Conservation (phyloP, 2,113 vertebrate species). For the Mesembrinibis cayennensis region DNA sequence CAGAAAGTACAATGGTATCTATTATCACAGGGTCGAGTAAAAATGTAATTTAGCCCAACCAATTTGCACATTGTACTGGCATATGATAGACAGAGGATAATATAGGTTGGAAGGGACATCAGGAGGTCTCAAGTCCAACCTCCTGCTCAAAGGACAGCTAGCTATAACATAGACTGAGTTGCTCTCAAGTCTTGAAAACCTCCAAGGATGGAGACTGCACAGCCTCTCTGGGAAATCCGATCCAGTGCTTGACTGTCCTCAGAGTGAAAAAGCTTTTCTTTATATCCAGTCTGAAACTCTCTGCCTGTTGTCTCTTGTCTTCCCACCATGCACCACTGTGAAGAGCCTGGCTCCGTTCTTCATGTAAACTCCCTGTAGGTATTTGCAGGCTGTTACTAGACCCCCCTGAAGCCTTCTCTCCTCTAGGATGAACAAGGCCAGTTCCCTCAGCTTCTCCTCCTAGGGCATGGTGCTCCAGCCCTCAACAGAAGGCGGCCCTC, state of each 20-base stretch:
- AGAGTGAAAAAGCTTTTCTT: neutral
- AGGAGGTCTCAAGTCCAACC: neutral
- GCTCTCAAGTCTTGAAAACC: neutral
- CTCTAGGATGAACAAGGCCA: neutral
- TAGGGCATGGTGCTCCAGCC: neutral
- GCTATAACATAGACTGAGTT: neutral
- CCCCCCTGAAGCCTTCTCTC: neutral
- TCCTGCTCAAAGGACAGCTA: neutral
- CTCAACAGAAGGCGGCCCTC: neutral
- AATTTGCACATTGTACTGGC: neutral
- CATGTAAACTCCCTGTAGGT: neutral
- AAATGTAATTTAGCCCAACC: neutral
- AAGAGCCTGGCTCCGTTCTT: fast-evolving
- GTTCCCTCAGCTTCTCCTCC: neutral
- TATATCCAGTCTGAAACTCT: neutral
- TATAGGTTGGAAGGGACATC: neutral
- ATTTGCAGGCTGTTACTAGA: neutral
- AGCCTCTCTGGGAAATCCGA: neutral
- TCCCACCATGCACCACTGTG: neutral
- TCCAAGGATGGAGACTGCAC: neutral
- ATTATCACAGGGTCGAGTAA: neutral
- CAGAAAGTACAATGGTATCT: neutral
- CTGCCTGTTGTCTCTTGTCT: neutral
- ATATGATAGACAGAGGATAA: neutral
- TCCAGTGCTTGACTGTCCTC: neutral